These are phyloP conservation scores for Glyphotaelius pellucidus DNA, from an alignment of 2,888 invertebrate species.

Conservation along the genomic window DNA sequence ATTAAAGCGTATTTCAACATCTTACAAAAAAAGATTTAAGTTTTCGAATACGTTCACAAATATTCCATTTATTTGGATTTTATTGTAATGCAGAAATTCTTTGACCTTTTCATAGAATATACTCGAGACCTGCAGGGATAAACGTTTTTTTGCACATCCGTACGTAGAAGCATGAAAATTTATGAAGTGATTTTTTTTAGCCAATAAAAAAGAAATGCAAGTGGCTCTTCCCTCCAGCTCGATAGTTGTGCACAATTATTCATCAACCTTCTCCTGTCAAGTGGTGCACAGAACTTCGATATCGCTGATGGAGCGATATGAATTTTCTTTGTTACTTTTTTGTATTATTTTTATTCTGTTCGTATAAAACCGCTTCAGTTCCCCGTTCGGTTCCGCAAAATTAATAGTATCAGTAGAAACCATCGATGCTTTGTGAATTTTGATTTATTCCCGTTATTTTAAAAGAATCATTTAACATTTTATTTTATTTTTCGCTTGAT, in stretches of 20 bases:
- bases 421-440: neutral
- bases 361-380: neutral
- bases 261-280: constrained; percentile 49
- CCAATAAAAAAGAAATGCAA: too few relatives aligned
- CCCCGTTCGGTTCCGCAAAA: neutral
- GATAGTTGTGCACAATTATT: constrained; percentile 29
- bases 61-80: too few relatives aligned
- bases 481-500: neutral
- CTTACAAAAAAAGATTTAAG: too few relatives aligned
- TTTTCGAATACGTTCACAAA: too few relatives aligned
- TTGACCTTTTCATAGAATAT: too few relatives aligned
- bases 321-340: constrained; percentile 29
- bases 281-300: constrained; percentile 24
- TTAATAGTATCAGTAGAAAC: neutral
- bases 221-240: neutral
- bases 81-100: too few relatives aligned
- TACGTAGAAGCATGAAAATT: too few relatives aligned
- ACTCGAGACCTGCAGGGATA: too few relatives aligned
- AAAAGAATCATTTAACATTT: neutral
- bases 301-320: constrained; percentile 44
- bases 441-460: neutral
- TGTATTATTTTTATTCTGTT: neutral
- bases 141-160: too few relatives aligned
- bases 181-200: too few relatives aligned
- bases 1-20: too few relatives aligned